phyloP scores from a whole-genome alignment of 2,797 vertebrate genomes.

The Ammospiza maritima region DNA sequence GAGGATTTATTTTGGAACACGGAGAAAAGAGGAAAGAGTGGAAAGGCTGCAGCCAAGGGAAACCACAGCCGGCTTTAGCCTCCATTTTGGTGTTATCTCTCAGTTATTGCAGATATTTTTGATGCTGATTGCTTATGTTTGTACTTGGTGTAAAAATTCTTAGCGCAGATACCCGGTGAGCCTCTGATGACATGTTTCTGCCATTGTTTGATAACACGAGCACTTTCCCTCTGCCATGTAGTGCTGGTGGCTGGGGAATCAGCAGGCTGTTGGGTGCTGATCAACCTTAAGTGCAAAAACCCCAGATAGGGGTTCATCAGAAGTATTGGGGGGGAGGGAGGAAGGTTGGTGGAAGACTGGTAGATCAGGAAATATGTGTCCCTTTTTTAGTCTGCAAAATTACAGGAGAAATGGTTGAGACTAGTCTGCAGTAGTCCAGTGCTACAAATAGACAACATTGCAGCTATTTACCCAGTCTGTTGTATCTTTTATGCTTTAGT shows the following conservation, averaged over 20 bases:
- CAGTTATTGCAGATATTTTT: background rate
- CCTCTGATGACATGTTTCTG: background rate
- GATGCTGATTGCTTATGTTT: background rate
- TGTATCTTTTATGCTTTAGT: background rate
- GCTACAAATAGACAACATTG: background rate
- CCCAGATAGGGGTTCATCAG: background rate
- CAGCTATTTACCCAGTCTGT: background rate
- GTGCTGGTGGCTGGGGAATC: fast-evolving
- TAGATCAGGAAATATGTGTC: fast-evolving
- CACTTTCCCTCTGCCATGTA: background rate
- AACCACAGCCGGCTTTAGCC: background rate
- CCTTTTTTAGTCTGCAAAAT: background rate
- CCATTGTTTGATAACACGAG: background rate
- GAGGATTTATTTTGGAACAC: slow-evolving; percentile 54
- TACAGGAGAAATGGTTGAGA: background rate
- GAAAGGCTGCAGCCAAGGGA: background rate
- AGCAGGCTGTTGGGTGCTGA: background rate
- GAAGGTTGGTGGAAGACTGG: background rate
- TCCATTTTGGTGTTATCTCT: background rate
- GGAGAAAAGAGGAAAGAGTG: background rate
- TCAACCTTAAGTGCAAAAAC: background rate
- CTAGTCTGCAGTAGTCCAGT: background rate
- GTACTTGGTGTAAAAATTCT: background rate
- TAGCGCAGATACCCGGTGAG: background rate
- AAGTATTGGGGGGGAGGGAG: background rate